Conservation (phyloP, 2,888 invertebrate genomes). For the Oxycera nigricornis region DNA sequence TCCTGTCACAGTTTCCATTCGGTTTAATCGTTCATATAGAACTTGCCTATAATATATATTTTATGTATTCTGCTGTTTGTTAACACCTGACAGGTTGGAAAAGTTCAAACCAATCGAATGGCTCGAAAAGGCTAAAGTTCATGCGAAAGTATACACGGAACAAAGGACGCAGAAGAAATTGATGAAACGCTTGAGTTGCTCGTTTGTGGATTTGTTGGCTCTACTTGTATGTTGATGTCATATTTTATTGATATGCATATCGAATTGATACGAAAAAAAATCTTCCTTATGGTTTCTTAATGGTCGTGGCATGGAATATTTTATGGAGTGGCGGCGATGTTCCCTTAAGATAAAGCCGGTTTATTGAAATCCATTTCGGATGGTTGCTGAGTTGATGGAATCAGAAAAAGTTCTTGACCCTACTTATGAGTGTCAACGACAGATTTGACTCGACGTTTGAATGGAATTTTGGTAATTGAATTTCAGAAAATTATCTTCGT, state of each 20-base stretch:
- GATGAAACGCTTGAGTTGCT: background rate
- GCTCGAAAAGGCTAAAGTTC: background rate
- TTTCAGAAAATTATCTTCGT: no score
- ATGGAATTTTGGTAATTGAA: no score
- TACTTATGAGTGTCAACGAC: background rate
- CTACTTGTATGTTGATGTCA: background rate
- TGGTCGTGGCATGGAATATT: background rate
- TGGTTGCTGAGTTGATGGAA: background rate
- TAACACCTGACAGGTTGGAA: background rate
- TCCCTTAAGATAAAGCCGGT: no score
- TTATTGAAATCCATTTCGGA: no score
- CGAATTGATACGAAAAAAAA: background rate
- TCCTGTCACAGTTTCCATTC: no score
- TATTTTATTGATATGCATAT: background rate
- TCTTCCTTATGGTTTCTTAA: background rate
- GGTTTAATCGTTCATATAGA: no score
- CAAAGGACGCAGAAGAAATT: background rate
- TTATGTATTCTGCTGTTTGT: background rate
- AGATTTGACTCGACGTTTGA: no score
- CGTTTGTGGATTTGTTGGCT: background rate
- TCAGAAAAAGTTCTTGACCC: background rate
- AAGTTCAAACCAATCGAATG: constrained; percentile 8
- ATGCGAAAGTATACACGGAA: background rate
- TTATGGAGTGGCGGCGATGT: no score
- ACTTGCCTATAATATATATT: background rate